Base-by-base conservation (phyloP, 1,140 invertebrate genomes). In the Ptiloglossa arizonensis region DNA sequence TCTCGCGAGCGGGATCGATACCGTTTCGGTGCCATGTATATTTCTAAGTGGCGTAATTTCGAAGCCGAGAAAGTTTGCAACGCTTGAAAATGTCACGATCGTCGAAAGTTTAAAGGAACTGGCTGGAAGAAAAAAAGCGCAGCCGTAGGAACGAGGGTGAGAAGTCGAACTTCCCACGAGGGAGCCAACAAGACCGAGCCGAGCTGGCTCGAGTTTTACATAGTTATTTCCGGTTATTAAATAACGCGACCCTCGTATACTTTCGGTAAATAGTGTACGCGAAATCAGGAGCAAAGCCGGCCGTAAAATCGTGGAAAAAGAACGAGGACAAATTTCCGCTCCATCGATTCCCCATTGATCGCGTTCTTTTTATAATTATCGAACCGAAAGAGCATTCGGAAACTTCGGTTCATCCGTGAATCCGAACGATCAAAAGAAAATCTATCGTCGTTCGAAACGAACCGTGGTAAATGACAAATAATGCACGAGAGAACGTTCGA, bases 161-260 rank as follows among this genome's bases (percentile, higher is more conserved):
- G 67, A 80, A 75, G 68, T 15, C 50, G 29, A 80, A 82, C 38
- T 82, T 83, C 60, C 27, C 56, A 67, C 29, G 44, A 44, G 67
- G 60, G 59, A 71, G 56, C 54, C 64, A 59, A 71, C 52, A 67
- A 60, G 38, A 76, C 15, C 59, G 41, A 38, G 22, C n/a, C 35
- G 9, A 48, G 71, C 27, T 64, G 74, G 56, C 70, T 35, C 76
- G 80, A 87, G 75, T 87, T 87, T 87, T 86, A 81, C 86, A 86
- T 84, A 82, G 84, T 88, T 87, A 87, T 86, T 88, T 80, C 72
- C 68, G 86, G 74, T 88, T 88, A 88, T 88, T 88, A 86, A 88
- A 87, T 87, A 88, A 86, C 85, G 57, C 81, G 74, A 81, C 54
- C 79, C 64, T 44, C 72, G 78, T 72, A 75, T 59, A 80, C 69